Evolutionary conservation across 2,888 invertebrate species (phyloP), one percentile per base, ranked within the genome.

Genomic region (Eupithecia pulchellata): DNA sequence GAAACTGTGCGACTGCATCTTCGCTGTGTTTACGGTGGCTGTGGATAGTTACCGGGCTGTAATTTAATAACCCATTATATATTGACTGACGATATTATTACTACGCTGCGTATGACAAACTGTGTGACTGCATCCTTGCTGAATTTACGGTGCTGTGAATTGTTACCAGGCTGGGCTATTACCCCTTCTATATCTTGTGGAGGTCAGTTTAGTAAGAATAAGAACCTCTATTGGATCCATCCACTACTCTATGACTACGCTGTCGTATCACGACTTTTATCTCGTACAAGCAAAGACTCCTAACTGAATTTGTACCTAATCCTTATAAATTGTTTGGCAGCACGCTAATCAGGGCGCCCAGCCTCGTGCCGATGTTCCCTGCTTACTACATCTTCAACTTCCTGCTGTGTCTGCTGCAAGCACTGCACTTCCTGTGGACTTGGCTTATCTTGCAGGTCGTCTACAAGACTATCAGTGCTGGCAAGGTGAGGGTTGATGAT

Each of bases 351-450:
- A 96, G 98, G 76, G 98, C 98, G 25, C 97, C 98, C 64, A 96
- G 95, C 87, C 95, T 98, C 78, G 94, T 98, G 76, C 97, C 97
- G 62, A 97, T 98, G 97, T 98, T 98, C 92, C 97, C 98, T 66
- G 98, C 98, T 32, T 98, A 98, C 92, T 98, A 98, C 90, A 97
- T 99, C 84, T 98, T 99, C 93, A 98, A 99, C 94, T 95, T 96
- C 60, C 95, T 99, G 85, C 95, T 99, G 69, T 95, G 97, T 76
- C 92, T 98, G 80, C 95, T 99, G 70, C 94, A 98, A 66, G 87
- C 96, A 36, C 95, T 99, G 68, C 99, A 99, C 89, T 94, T 97
- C 62, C 96, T 98, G 84, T 99, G 99, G 99, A 99, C 99, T 32
- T 98, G 97, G 93, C 96, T 99, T 86, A 99, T 99, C 81, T 93